phyloP scores from a whole-genome alignment of 2,797 vertebrate species.

The Anas georgica region DNA sequence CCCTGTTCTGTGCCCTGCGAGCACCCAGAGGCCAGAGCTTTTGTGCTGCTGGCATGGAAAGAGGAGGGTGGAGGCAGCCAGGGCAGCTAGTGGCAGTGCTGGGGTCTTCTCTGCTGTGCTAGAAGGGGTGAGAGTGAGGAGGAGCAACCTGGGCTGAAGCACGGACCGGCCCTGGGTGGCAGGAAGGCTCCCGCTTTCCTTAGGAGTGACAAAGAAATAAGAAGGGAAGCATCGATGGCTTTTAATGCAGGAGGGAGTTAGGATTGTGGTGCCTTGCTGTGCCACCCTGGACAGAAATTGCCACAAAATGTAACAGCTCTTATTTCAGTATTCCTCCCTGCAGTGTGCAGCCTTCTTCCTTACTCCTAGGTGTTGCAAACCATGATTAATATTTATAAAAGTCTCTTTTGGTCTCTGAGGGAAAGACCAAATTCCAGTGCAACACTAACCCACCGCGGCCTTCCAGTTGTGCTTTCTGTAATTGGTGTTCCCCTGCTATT shows the following conservation, averaged over 20 bases:
- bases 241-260: background rate
- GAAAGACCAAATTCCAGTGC: background rate
- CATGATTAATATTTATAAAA: constrained; percentile 16
- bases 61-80: background rate
- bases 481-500: background rate
- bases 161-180: accelerated
- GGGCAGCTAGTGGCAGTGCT: background rate
- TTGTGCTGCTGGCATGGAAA: background rate
- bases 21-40: background rate
- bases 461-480: background rate
- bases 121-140: background rate
- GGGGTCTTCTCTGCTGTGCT: background rate
- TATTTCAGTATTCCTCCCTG: background rate
- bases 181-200: background rate
- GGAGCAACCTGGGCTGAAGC: background rate
- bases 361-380: background rate
- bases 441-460: background rate
- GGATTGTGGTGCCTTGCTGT: background rate
- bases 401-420: background rate
- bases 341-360: background rate
- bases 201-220: background rate
- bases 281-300: background rate
- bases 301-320: too few species aligned
- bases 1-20: too few species aligned
- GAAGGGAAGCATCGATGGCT: too few species aligned